These are phyloP conservation scores for Perccottus glenii DNA, from an alignment of 2,113 vertebrate species.

Conservation along the genomic window DNA sequence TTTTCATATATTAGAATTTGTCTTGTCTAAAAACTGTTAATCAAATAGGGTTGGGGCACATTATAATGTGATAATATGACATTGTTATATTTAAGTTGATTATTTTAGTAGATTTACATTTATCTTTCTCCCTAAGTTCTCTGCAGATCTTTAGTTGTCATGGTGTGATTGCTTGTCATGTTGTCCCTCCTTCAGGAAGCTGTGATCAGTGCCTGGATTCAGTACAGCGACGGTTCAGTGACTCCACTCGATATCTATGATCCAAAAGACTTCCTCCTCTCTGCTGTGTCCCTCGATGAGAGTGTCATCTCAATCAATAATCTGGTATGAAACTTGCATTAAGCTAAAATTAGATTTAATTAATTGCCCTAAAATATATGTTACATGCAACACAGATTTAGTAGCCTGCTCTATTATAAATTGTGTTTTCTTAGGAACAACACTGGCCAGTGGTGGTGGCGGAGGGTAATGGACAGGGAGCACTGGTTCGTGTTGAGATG, in stretches of 20 bases:
- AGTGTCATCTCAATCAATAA: slow-evolving; percentile 86
- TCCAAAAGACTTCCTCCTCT: slow-evolving; percentile 88
- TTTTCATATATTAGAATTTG: no score
- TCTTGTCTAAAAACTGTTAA: no score
- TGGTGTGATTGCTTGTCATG: slow-evolving; percentile 2
- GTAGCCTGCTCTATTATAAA: slow-evolving; percentile 44
- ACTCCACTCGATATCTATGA: slow-evolving; percentile 94
- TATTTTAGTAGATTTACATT: not conserved
- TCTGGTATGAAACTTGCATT: slow-evolving; percentile 47
- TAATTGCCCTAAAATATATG: not conserved
- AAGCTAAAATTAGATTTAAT: not conserved
- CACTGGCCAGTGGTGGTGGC: slow-evolving; percentile 87
- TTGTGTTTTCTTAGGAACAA: slow-evolving; percentile 71
- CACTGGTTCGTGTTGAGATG: slow-evolving; percentile 91
- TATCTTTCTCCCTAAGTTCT: not conserved
- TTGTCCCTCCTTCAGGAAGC: slow-evolving; percentile 84
- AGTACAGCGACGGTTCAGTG: slow-evolving; percentile 94
- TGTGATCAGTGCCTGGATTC: slow-evolving; percentile 88
- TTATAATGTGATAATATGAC: no score
- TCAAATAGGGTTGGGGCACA: no score
- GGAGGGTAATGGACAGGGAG: slow-evolving; percentile 90
- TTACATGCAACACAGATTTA: slow-evolving; percentile 16
- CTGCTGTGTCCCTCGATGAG: slow-evolving; percentile 88
- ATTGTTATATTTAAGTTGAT: no score
- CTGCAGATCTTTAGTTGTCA: not conserved